Percentiles rank a stretch among this genome's conserved stretches.
Evolutionary conservation across 2,888 invertebrate genomes (phyloP).

Genomic region (Nipponacmea schrenckii): DNA sequence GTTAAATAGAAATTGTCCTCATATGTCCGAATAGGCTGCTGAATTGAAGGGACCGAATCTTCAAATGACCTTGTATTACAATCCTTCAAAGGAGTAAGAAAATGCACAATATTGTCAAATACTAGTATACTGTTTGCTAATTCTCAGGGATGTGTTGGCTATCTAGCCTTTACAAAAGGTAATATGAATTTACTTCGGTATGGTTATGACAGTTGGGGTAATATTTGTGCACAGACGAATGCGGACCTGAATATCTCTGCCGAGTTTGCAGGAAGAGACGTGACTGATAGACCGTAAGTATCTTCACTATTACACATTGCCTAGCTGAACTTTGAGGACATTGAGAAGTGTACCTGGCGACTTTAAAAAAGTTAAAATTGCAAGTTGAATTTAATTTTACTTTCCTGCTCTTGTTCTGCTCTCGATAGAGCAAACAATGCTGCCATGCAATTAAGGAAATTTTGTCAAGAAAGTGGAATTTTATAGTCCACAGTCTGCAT

Average conservation of each 20-base stretch:
- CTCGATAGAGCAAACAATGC: background rate
- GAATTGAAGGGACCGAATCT: too few species aligned
- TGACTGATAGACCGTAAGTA: conserved; percentile 39
- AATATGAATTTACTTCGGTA: conserved; percentile 73
- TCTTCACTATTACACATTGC: background rate
- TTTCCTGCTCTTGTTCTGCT: background rate
- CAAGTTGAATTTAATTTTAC: too few species aligned
- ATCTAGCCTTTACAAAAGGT: conserved; percentile 67
- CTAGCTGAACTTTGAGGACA: background rate
- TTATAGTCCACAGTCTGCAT: too few species aligned
- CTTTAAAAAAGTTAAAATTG: too few species aligned
- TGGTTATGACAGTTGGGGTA: conserved; percentile 76
- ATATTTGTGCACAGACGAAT: conserved; percentile 72
- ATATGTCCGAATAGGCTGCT: too few species aligned
- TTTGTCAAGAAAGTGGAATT: too few species aligned
- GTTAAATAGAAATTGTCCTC: too few species aligned
- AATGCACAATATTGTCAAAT: too few species aligned
- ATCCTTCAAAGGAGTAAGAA: too few species aligned
- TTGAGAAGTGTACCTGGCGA: background rate
- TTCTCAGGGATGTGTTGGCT: conserved; percentile 10
- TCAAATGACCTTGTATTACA: too few species aligned
- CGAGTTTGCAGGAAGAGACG: conserved; percentile 69
- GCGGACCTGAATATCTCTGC: conserved; percentile 48
- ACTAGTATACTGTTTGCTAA: background rate
- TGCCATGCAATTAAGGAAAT: background rate